Conservation (phyloP, 2,113 vertebrate genomes). For the Rhegmatorhina hoffmannsi region DNA sequence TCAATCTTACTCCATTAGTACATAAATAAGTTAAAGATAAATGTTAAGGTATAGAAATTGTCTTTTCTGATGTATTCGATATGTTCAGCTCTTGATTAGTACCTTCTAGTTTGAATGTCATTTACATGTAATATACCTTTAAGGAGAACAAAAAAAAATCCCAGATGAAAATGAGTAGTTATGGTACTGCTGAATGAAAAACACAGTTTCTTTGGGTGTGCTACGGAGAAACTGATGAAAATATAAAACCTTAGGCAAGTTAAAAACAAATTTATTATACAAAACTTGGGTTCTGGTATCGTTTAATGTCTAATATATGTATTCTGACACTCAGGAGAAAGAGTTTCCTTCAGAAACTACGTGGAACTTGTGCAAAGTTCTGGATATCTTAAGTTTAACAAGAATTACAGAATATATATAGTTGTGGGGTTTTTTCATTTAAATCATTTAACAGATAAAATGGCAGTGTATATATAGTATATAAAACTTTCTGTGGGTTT, state of each 20-base stretch:
- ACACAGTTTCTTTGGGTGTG: not conserved
- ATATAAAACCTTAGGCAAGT: not conserved
- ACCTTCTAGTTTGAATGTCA: not conserved
- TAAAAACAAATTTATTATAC: not conserved
- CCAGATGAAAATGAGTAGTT: not conserved
- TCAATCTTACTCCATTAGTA: not conserved
- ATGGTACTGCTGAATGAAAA: not conserved
- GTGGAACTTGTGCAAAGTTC: not conserved
- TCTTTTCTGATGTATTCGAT: not conserved
- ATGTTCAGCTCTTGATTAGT: not conserved
- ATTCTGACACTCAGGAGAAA: not conserved
- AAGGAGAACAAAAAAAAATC: not conserved
- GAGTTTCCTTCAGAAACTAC: not conserved
- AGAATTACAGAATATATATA: not conserved
- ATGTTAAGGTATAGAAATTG: not conserved
- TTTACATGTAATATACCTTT: not conserved
- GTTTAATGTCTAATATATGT: not conserved
- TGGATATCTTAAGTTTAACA: not conserved
- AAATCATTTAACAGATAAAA: not conserved
- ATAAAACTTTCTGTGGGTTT: not conserved
- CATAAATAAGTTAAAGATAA: not conserved
- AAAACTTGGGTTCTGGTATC: not conserved
- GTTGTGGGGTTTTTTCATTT: not conserved
- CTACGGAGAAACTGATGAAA: not conserved
- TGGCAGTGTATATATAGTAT: too few relatives aligned